These are phyloP conservation scores for cat (Felis catus) DNA, from an alignment of 2,113 vertebrate genomes.

Conservation along the genomic window DNA sequence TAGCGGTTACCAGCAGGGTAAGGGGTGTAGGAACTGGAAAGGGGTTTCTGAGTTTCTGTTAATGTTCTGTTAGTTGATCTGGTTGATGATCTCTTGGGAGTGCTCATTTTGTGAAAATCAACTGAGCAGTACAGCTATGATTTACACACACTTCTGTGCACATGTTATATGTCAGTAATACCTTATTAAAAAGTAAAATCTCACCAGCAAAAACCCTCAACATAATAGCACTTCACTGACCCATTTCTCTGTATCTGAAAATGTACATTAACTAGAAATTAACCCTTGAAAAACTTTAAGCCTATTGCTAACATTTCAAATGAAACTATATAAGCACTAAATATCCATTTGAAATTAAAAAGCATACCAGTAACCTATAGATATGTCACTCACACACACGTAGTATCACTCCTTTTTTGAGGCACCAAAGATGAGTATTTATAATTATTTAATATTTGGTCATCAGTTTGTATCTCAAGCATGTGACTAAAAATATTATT, in stretches of 20 bases:
- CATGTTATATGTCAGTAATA: not conserved
- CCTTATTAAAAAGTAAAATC: not conserved
- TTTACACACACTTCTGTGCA: not conserved
- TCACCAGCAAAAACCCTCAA: not conserved
- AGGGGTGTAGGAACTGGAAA: not conserved
- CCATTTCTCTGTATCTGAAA: not conserved
- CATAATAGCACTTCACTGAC: not conserved
- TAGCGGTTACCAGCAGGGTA: not conserved
- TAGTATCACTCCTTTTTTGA: not conserved
- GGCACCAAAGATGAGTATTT: not conserved
- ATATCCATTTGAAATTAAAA: not conserved
- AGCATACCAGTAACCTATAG: not conserved
- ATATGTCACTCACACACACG: not conserved
- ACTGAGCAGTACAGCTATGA: not conserved
- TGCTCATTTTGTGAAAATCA: not conserved
- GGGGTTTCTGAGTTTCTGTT: not conserved
- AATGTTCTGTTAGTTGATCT: not conserved
- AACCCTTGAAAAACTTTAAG: not conserved
- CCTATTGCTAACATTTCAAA: not conserved
- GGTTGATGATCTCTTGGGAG: not conserved
- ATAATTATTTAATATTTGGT: slow-evolving; percentile 3
- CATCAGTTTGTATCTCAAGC: slow-evolving; percentile 8
- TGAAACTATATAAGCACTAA: not conserved
- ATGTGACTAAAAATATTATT: not conserved
- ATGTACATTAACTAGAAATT: not conserved